phyloP scores from a whole-genome alignment of 2,888 invertebrate species.

The Pilophorus perplexus region DNA sequence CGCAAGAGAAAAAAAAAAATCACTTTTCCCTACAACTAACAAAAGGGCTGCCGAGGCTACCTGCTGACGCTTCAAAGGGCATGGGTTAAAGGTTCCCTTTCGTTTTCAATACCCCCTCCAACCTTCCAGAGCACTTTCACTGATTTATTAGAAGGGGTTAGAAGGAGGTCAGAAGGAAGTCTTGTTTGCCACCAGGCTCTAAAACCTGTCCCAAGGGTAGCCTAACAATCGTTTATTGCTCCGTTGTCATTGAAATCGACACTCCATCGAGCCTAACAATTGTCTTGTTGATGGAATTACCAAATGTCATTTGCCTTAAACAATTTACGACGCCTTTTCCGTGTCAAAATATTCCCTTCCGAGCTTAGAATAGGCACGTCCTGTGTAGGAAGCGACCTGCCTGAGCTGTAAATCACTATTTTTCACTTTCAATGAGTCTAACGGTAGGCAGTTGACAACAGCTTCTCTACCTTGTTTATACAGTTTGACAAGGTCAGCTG shows the following conservation, averaged over 20 bases:
- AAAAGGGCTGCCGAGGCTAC: constrained; percentile 3
- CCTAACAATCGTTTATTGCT: background rate
- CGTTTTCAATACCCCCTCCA: too few relatives aligned
- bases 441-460: too few relatives aligned
- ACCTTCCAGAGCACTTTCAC: constrained; percentile 31
- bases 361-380: too few relatives aligned
- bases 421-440: too few relatives aligned
- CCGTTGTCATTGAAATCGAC: constrained; percentile 1
- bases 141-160: constrained; percentile 24
- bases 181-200: background rate
- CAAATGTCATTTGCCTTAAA: too few relatives aligned
- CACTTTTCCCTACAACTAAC: constrained; percentile 14
- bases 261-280: background rate
- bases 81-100: constrained; percentile 12
- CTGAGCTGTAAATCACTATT: too few relatives aligned
- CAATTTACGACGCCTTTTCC: too few relatives aligned
- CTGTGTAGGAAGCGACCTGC: too few relatives aligned
- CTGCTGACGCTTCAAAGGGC: constrained; percentile 11
- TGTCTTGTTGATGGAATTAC: constrained; percentile 8
- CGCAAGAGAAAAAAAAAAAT: background rate
- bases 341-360: too few relatives aligned
- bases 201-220: background rate
- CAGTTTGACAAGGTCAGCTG: too few relatives aligned
- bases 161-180: background rate
- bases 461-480: too few relatives aligned